Conservation (phyloP, 2,888 invertebrate genomes). For the Lepidochitona cinerea region DNA sequence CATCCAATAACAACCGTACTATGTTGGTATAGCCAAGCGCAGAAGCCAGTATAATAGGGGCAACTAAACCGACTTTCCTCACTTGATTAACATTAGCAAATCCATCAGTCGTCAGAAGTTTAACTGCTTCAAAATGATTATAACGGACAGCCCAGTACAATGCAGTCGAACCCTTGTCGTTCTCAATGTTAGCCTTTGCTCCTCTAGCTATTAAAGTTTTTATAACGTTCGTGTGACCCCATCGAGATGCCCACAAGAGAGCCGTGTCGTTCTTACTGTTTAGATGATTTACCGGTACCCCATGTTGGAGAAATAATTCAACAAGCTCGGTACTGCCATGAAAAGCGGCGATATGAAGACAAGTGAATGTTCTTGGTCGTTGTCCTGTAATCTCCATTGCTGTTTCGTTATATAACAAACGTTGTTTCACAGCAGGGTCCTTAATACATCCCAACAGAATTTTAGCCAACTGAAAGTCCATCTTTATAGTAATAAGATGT, state of each 20-base stretch:
- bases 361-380: slow-evolving; percentile 56
- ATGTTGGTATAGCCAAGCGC: slow-evolving; percentile 59
- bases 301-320: slow-evolving; percentile 30
- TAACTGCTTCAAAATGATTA: slow-evolving; percentile 52
- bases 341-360: slow-evolving; percentile 57
- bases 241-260: slow-evolving; percentile 66
- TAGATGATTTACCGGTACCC: slow-evolving; percentile 44
- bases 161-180: slow-evolving; percentile 67
- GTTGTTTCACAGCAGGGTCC: slow-evolving; percentile 16
- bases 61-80: slow-evolving; percentile 62
- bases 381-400: slow-evolving; percentile 61
- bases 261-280: slow-evolving; percentile 66
- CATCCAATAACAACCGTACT: slow-evolving; percentile 43
- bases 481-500: slow-evolving; percentile 56
- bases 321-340: slow-evolving; percentile 44
- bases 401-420: slow-evolving; percentile 44
- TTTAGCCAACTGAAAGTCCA: slow-evolving; percentile 44
- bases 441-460: slow-evolving; percentile 26
- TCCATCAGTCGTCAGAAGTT: slow-evolving; percentile 49
- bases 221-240: slow-evolving; percentile 51
- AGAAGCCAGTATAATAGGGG: slow-evolving; percentile 63
- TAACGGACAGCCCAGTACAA: slow-evolving; percentile 69
- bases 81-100: slow-evolving; percentile 57
- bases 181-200: slow-evolving; percentile 53
- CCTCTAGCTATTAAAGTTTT: slow-evolving; percentile 39